Percentiles rank a stretch among this genome's conserved stretches.
These are phyloP conservation scores for Xestia c-nigrum DNA, from an alignment of 2,888 invertebrate species.

Conservation along the genomic window DNA sequence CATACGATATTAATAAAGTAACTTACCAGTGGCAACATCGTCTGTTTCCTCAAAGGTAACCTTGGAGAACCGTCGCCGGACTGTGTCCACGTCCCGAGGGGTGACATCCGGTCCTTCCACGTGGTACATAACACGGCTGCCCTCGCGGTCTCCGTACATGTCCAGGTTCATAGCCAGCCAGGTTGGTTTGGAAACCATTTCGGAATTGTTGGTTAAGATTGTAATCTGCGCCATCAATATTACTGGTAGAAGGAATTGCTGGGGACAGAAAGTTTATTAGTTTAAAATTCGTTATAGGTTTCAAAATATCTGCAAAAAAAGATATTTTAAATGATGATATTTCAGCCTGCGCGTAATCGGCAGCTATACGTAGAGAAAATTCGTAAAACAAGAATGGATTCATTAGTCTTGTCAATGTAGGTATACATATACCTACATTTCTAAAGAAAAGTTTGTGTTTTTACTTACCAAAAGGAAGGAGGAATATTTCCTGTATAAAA, in stretches of 20 bases:
- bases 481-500: constrained; percentile 68
- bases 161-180: constrained; percentile 66
- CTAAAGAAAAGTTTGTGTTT: neutral
- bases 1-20: neutral
- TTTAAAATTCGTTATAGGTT: neutral
- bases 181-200: constrained; percentile 45
- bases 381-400: no score
- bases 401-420: no score
- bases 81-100: neutral
- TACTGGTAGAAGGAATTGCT: constrained; percentile 80
- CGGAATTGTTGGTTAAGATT: neutral
- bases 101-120: constrained; percentile 15
- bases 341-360: no score
- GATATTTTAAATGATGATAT: neutral
- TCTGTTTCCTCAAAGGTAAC: constrained; percentile 27
- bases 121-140: constrained; percentile 68
- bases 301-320: neutral
- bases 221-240: neutral
- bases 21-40: constrained; percentile 37
- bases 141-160: constrained; percentile 68
- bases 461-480: constrained; percentile 77
- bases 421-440: no score
- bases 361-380: no score
- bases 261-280: constrained; percentile 37
- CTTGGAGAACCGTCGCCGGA: constrained; percentile 9